Percentiles rank a stretch among this genome's conserved stretches.
phyloP scores from a whole-genome alignment of 2,797 vertebrate genomes.

The Rhodeus uyekii region DNA sequence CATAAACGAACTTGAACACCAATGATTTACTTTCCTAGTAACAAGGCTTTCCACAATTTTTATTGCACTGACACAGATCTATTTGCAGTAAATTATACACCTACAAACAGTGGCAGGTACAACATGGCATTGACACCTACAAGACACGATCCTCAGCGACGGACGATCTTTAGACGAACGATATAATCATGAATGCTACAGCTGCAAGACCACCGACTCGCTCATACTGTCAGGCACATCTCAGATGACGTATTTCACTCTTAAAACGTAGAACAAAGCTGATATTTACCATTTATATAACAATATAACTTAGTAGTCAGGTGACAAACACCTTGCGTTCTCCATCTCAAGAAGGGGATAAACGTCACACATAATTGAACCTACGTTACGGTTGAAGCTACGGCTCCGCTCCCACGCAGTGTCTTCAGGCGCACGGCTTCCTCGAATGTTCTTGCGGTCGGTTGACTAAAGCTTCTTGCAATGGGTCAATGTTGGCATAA shows the following conservation, averaged over 20 bases:
- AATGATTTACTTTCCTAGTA: background rate
- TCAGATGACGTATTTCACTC: background rate
- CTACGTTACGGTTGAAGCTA: background rate
- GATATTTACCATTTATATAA: conserved; percentile 27
- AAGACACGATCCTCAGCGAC: conserved; percentile 22
- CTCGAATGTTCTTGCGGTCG: background rate
- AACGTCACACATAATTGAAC: background rate
- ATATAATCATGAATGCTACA: conserved; percentile 9
- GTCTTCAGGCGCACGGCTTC: background rate
- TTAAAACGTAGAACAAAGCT: background rate
- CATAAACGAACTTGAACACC: background rate
- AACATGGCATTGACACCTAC: conserved; percentile 36
- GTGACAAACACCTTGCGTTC: background rate
- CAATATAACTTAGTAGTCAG: conserved; percentile 30
- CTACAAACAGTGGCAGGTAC: conserved; percentile 42
- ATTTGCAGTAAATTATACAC: conserved; percentile 43
- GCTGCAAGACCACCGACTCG: background rate
- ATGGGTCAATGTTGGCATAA: conserved; percentile 5
- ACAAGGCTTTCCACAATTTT: conserved; percentile 36
- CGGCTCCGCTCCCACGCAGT: background rate
- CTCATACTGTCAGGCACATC: conserved; percentile 4
- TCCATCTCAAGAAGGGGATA: conserved; percentile 9
- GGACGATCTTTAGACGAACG: conserved; percentile 3
- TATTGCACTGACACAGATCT: conserved; percentile 46
- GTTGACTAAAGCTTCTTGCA: conserved; percentile 10